Evolutionary conservation across 2,888 invertebrate genomes (phyloP).

Genomic region (Elysia crispata): DNA sequence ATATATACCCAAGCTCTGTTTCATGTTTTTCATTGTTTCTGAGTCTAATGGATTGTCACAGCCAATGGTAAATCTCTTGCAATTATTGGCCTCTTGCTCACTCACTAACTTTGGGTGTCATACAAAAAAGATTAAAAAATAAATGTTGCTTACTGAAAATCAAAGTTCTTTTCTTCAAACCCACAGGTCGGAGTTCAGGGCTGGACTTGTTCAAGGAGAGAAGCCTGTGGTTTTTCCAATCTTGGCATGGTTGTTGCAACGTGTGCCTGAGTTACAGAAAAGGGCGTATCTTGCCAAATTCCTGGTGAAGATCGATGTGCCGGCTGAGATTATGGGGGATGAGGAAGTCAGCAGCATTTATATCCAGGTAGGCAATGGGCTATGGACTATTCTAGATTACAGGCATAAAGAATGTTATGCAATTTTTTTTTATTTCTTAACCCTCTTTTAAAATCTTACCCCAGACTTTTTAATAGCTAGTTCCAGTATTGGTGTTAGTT

Average conservation of each 20-base stretch:
- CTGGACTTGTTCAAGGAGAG: conserved; percentile 85
- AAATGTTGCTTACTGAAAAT: neutral
- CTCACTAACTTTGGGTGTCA: too few species aligned
- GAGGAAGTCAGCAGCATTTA: conserved; percentile 85
- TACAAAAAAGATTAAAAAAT: neutral
- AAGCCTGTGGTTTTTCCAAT: conserved; percentile 87
- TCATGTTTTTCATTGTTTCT: too few species aligned
- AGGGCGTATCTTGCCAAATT: conserved; percentile 89
- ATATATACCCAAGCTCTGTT: too few species aligned
- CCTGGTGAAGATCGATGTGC: conserved; percentile 84
- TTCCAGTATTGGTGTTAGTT: too few species aligned
- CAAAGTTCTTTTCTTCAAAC: neutral
- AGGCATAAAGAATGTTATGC: too few species aligned
- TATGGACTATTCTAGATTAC: too few species aligned
- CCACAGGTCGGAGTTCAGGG: conserved; percentile 81
- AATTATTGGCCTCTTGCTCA: neutral
- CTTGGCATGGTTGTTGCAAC: conserved; percentile 87
- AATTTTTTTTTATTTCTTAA: too few species aligned
- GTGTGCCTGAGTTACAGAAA: conserved; percentile 86
- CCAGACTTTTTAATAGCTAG: too few species aligned
- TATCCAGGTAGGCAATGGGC: conserved; percentile 81
- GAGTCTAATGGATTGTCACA: too few species aligned
- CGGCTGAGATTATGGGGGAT: conserved; percentile 86
- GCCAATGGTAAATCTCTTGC: too few species aligned
- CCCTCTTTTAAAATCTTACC: too few species aligned